A percentile compares a stretch with the other conserved stretches of the same genome.
These are phyloP conservation scores for Epizoanthus rinbou DNA, from an alignment of 92 coral and sea anemone species.

Conservation along the genomic window DNA sequence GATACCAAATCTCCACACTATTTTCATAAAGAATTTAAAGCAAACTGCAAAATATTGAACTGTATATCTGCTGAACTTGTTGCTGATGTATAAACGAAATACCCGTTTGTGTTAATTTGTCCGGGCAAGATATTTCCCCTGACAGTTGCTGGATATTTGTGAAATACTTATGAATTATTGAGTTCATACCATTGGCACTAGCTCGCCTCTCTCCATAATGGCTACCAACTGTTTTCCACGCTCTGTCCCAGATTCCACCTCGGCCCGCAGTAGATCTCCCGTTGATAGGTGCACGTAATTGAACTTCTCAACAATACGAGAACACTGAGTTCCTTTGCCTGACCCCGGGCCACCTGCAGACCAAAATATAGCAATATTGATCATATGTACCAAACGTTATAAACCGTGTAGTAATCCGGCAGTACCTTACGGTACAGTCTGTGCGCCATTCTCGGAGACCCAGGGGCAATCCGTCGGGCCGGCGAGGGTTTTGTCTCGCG, in stretches of 20 bases:
- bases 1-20: no score
- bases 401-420: background rate
- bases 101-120: background rate
- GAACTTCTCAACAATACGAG: slow-evolving; percentile 83
- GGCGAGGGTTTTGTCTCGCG: no score
- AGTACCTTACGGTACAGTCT: background rate
- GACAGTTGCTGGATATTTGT: no score
- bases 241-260: slow-evolving; percentile 79
- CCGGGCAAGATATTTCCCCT: background rate
- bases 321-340: slow-evolving; percentile 98
- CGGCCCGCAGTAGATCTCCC: slow-evolving; percentile 88
- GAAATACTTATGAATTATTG: no score
- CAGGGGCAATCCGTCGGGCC: no score
- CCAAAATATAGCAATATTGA: background rate
- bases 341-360: slow-evolving; percentile 96
- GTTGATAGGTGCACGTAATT: slow-evolving; percentile 93
- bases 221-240: slow-evolving; percentile 82
- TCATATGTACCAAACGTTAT: background rate
- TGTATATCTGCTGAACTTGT: no score
- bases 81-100: no score
- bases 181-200: slow-evolving; percentile 81
- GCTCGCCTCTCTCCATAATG: slow-evolving; percentile 92
- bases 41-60: no score
- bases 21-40: no score
- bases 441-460: no score